phyloP scores from a whole-genome alignment of 92 coral and sea anemone species.

The Siderastrea radians region DNA sequence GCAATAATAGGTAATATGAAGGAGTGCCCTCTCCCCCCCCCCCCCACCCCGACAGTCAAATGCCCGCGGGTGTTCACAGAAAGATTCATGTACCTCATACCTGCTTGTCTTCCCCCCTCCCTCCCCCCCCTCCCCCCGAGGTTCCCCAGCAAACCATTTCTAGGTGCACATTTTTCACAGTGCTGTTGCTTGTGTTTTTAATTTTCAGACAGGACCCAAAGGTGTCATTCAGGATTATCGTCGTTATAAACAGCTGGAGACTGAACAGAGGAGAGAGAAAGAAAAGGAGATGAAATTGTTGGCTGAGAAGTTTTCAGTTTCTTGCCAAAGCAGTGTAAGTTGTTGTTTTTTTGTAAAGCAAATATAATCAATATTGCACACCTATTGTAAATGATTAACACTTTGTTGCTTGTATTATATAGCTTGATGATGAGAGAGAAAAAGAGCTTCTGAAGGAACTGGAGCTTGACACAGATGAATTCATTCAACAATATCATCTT shows the following conservation, averaged over 20 bases:
- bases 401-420: background rate
- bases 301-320: conserved; percentile 87
- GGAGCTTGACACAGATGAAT: conserved; percentile 94
- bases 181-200: background rate
- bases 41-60: too few relatives aligned
- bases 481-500: conserved; percentile 91
- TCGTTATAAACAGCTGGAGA: conserved; percentile 92
- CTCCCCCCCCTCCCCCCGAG: too few relatives aligned
- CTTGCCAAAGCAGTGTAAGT: conserved; percentile 99
- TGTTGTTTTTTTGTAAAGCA: background rate
- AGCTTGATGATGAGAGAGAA: conserved; percentile 96
- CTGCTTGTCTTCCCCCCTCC: too few relatives aligned
- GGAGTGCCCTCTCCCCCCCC: too few relatives aligned
- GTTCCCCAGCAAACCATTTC: background rate
- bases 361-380: background rate
- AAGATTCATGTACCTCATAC: too few relatives aligned
- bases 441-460: conserved; percentile 84
- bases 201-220: conserved; percentile 94
- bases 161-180: background rate
- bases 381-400: background rate
- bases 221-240: conserved; percentile 96
- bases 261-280: conserved; percentile 89
- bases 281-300: conserved; percentile 82
- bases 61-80: too few relatives aligned
- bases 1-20: too few relatives aligned